Evolutionary conservation across 2,888 invertebrate species (phyloP).

Genomic region (Xanthorhoe designata): DNA sequence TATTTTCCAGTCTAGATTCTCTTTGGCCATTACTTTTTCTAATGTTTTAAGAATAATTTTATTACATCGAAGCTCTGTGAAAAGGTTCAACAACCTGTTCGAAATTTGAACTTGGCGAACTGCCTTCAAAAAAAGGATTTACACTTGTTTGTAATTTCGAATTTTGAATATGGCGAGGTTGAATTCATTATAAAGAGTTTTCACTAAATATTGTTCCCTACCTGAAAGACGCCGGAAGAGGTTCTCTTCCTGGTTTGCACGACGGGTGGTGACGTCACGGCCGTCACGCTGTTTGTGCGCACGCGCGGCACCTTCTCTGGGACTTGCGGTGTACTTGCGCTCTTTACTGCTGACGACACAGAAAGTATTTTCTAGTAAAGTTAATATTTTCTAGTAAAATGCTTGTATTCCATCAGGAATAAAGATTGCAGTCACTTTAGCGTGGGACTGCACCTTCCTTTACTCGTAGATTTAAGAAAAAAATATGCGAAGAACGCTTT

Average conservation of each 20-base stretch:
- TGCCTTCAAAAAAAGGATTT: background rate
- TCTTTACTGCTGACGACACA: background rate
- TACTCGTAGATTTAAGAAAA: too few relatives aligned
- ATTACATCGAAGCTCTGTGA: background rate
- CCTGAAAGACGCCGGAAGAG: conserved; percentile 74
- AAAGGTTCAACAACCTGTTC: background rate
- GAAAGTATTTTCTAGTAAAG: background rate
- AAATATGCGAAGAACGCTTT: too few relatives aligned
- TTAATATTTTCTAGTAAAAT: background rate
- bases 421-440: too few relatives aligned
- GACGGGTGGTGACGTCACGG: conserved; percentile 42
- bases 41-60: background rate
- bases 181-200: background rate
- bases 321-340: background rate
- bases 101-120: background rate
- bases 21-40: background rate
- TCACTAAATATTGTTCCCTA: conserved; percentile 33
- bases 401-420: too few relatives aligned
- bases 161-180: background rate
- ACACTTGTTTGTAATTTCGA: background rate
- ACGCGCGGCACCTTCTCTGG: conserved; percentile 36
- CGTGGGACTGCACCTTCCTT: too few relatives aligned
- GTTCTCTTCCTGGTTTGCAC: conserved; percentile 62
- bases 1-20: background rate
- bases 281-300: conserved; percentile 57